Evolutionary conservation across 2,113 vertebrate species (phyloP).

Genomic region (Cheilinus undulatus): DNA sequence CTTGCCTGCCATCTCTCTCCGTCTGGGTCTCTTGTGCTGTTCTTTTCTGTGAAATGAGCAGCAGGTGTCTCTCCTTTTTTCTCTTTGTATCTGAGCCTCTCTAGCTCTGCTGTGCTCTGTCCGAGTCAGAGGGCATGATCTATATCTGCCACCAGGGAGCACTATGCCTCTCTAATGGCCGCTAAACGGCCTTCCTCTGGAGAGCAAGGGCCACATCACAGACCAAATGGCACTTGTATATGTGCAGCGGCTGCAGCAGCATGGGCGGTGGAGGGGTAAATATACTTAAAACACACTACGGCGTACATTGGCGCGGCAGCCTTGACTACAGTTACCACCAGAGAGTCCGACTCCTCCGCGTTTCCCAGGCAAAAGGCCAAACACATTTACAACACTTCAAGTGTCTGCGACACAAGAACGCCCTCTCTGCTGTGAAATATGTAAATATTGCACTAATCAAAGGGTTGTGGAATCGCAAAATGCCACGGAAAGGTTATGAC

Average conservation of each 20-base stretch:
- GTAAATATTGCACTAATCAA: constrained; percentile 97
- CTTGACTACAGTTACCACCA: constrained; percentile 67
- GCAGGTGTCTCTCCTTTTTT: not conserved
- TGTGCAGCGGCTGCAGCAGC: constrained; percentile 33
- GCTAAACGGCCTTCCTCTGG: constrained; percentile 59
- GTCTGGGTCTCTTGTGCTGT: not conserved
- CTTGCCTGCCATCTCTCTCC: no score
- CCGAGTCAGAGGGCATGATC: constrained; percentile 67
- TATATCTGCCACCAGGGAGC: constrained; percentile 79
- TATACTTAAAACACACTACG: constrained; percentile 68
- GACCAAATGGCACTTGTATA: constrained; percentile 65
- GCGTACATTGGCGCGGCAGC: constrained; percentile 56
- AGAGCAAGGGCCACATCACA: constrained; percentile 60
- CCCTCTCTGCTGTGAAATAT: constrained; percentile 89
- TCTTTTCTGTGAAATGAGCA: constrained; percentile 5
- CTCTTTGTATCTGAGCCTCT: constrained; percentile 16
- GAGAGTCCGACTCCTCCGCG: constrained; percentile 75
- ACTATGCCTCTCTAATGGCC: constrained; percentile 73
- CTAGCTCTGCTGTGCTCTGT: constrained; percentile 13
- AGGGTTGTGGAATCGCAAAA: constrained; percentile 93
- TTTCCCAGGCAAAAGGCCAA: constrained; percentile 93
- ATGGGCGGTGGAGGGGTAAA: constrained; percentile 54
- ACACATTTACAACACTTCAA: constrained; percentile 92
- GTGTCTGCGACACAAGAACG: constrained; percentile 86
- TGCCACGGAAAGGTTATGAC: constrained; percentile 93